These are phyloP conservation scores for Microctonus hyperodae DNA, from an alignment of 2,888 invertebrate species.

Conservation along the genomic window DNA sequence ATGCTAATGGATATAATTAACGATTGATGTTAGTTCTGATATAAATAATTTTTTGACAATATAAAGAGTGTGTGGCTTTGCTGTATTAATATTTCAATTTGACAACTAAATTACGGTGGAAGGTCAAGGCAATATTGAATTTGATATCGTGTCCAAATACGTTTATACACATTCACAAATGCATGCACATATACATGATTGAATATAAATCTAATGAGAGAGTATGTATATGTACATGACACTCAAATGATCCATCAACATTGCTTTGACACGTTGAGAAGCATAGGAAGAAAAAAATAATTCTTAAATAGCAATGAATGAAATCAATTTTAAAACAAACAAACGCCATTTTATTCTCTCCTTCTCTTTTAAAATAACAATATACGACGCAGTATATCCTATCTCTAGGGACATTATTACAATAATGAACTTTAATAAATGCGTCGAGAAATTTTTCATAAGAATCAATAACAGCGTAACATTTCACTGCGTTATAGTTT, in stretches of 20 bases:
- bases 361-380: constrained; percentile 22
- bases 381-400: constrained; percentile 38
- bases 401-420: constrained; percentile 36
- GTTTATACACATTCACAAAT: background rate
- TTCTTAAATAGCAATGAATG: constrained; percentile 4
- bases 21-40: too few relatives aligned
- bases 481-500: background rate
- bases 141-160: background rate
- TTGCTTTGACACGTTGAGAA: too few relatives aligned
- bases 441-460: constrained; percentile 18
- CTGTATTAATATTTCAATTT: background rate
- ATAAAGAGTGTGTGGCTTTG: too few relatives aligned
- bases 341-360: constrained; percentile 16
- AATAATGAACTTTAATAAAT: constrained; percentile 23
- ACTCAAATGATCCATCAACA: too few relatives aligned
- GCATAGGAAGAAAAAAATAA: constrained; percentile 12
- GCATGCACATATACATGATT: background rate
- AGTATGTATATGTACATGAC: background rate
- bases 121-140: constrained; percentile 17
- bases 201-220: too few relatives aligned
- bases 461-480: constrained; percentile 20
- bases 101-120: background rate
- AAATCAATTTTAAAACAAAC: constrained; percentile 4
- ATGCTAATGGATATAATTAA: background rate
- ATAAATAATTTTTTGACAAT: too few relatives aligned